Evolutionary conservation across 2,888 invertebrate genomes (phyloP), one percentile per base, ranked within the genome.

Genomic region (Malthinus seriepunctatus): DNA sequence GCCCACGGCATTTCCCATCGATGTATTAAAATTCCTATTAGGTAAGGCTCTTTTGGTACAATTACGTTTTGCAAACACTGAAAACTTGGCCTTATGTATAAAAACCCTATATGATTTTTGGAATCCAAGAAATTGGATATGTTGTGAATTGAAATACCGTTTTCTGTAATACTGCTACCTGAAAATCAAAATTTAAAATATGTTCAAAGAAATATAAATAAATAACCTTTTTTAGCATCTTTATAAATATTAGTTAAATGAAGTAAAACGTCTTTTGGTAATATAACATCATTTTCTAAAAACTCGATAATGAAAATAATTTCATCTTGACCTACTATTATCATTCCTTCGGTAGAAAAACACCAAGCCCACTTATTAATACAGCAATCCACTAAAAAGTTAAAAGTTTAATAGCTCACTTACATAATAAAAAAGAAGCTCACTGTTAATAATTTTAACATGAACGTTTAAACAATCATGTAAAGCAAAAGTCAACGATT

Each of bases 1-100:
- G 92, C 93, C 90, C 90, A 91, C 0, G 90, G 89, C 2, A 86
- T 86, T 79, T 91, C 90, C 88, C 88, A 89, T 67, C 84, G 86
- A 75, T 92, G 91, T 51, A 93, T 86, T 45, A 94, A 81, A 60
- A 94, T 83, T 0, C 88, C 93, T 62, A 93, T 85, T 46, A 93
- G 79, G 73, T 86, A 93, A 0, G 92, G 91, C 61, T 86, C 83
- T 35, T 86, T 83, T 0, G 93, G 93, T 64, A 89, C 77, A 48
- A 86, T 80, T 8, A 93, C 81, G 71, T 90, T 88, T 70, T 89
- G 88, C 63, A 92, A 79, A 76, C 93, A 93, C 75, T 93, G 93
- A 77, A 90, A 88, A 9, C 90, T 88, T 23, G 90, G 87, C 55
- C 89, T 82, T 62, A 93, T 85, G 70, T 88, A 93, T n/a, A 93